A percentile compares a stretch with the other conserved stretches of the same genome.
These are phyloP conservation scores for Dysmachus trigonus DNA, from an alignment of 2,888 invertebrate species.

Conservation along the genomic window DNA sequence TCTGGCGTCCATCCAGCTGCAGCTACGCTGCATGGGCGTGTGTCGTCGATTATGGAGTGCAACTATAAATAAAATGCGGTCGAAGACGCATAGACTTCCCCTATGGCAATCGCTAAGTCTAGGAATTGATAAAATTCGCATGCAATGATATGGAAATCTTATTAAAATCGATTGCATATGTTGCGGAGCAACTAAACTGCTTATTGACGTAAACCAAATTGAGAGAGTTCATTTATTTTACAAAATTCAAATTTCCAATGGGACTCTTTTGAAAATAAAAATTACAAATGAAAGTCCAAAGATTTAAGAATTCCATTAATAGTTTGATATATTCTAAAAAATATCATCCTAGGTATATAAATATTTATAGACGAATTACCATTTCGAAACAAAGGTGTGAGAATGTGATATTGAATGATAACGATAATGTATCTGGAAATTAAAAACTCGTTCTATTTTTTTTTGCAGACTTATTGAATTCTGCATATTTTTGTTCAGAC, in stretches of 20 bases:
- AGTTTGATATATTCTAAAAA: no score
- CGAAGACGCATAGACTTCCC: background rate
- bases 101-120: background rate
- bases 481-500: no score
- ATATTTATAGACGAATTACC: no score
- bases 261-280: no score
- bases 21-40: background rate
- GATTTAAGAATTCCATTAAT: no score
- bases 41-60: background rate
- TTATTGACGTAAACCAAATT: background rate
- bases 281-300: no score
- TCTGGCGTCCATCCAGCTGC: background rate
- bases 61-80: constrained; percentile 1
- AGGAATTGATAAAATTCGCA: constrained; percentile 12
- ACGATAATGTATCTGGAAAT: no score
- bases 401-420: no score
- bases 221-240: background rate
- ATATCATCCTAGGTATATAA: no score
- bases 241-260: background rate
- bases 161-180: constrained; percentile 10
- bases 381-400: no score
- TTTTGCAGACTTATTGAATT: no score
- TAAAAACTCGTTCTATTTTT: no score
- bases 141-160: background rate
- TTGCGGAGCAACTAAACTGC: background rate